These are phyloP conservation scores for Patagioenas fasciata DNA, from an alignment of 2,113 vertebrate genomes.

Conservation along the genomic window DNA sequence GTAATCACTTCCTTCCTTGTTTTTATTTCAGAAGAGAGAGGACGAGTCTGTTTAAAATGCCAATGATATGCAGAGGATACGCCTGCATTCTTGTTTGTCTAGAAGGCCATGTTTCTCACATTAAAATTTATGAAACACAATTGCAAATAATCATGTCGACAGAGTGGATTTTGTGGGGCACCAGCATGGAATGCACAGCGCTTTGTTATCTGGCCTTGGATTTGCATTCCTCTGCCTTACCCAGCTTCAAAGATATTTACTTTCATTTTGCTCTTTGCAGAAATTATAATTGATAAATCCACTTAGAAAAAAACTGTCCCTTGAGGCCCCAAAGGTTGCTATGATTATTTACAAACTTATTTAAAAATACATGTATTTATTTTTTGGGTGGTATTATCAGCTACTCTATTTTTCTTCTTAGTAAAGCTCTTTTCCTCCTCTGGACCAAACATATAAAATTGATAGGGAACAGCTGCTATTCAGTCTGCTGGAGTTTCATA, in stretches of 20 bases:
- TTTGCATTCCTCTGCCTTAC: conserved; percentile 1
- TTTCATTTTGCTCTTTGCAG: background rate
- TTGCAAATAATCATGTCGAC: background rate
- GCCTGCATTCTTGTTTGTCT: conserved; percentile 62
- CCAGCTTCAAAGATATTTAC: background rate
- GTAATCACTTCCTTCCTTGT: conserved; percentile 54
- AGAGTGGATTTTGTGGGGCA: conserved; percentile 25
- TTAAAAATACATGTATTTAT: background rate
- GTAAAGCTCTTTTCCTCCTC: background rate
- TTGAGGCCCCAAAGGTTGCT: background rate
- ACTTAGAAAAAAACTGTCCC: background rate
- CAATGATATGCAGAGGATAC: background rate
- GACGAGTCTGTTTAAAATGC: background rate
- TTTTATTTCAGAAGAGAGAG: conserved; percentile 25
- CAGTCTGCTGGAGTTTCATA: conserved; percentile 60
- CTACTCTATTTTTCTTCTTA: conserved; percentile 14
- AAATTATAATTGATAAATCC: background rate
- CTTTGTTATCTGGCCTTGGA: background rate
- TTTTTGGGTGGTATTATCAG: background rate
- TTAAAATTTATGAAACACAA: conserved; percentile 61
- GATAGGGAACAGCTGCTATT: conserved; percentile 70
- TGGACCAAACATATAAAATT: conserved; percentile 47
- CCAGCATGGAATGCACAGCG: background rate
- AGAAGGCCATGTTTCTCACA: conserved; percentile 47
- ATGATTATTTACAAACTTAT: background rate